Evolutionary conservation across 2,888 invertebrate species (phyloP), one percentile per base, ranked within the genome.

Genomic region (Cryptus armator): DNA sequence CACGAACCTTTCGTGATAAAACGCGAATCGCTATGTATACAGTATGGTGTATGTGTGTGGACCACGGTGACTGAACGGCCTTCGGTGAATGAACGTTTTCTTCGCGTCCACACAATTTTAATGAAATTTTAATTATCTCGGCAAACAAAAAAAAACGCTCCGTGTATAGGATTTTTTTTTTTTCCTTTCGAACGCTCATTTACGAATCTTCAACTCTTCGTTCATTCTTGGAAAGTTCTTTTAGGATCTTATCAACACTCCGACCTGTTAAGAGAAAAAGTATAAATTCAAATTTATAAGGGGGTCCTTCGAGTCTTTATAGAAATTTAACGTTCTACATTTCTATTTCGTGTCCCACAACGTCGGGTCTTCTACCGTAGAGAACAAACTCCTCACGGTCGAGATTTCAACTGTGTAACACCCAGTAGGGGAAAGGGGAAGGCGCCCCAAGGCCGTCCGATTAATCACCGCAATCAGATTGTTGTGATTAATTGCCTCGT

Each of bases 391-490:
- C 53, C 48, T 64, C 70, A 46, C 29, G 44, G 48, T n/a, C 44
- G 74, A 81, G 53, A 72, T 66, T 71, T 53, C 66, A 64, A 72
- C 71, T 66, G 51, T 7, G 71, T 66, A 53, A 66, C 66, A 46
- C 32, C 16, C 37, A 46, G 14, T 37, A 37, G n/a, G 44, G 37
- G 37, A 37, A 37, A 9, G 37, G 1, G 37, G 9, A 37, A 37
- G 37, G 37, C 37, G 48, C 48, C 24, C 16, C 37, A 43, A 44
- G 71, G 12, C 46, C 46, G 62, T 44, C 68, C 84, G 81, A 87
- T 87, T 84, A 87, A 86, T 86, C 84, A 84, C 82, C 74, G 75
- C 66, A 81, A 87, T 87, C 87, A 83, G 78, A 87, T 81, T 71
- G 67, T 72, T 56, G 80, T 86, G 86, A 87, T 87, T 87, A 87